Base-by-base conservation (phyloP, 2,797 vertebrate species). In the Micrastur ruficollis region DNA sequence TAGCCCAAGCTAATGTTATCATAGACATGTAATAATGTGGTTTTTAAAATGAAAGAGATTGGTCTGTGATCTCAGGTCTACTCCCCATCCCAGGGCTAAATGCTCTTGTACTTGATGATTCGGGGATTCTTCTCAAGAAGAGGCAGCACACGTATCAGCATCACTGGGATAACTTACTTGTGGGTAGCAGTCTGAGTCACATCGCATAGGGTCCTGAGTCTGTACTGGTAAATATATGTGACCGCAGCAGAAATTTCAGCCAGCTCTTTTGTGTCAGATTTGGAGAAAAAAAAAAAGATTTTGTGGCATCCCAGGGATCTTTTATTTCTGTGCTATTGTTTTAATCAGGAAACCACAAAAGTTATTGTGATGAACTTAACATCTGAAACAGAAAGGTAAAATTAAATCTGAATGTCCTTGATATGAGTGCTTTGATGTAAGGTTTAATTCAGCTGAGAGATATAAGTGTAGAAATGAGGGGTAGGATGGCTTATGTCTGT, bases 401-500 rank as follows among this genome's bases (percentile, higher is more conserved):
- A 88, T 89, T 50, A 78, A 93, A 78, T 50, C 61, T 72, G 72
- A 83, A 66, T 38, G 12, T 63, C 58, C 26, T 90, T 73, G 42
- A 56, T 44, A 58, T 4, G 15, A 86, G 23, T 12, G 8, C 72
- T 97, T 93, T 88, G 84, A 91, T 87, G 74, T 72, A 71, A 87
- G 76, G 78, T 86, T 95, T 75, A 76, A 58, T 74, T 94, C 89
- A 95, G 90, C 70, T 80, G 86, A 80, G 90, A 92, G 92, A 90
- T 62, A 50, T 18, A 81, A 95, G 84, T 47, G 58, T 46, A 68
- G 63, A 68, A 79, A 91, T 19, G 18, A 86, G 66, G 38, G 82
- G 96, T 87, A 90, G 93, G 74, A 93, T 89, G 95, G 96, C 81
- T 97, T 95, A 70, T 87, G 68, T 91, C 91, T 98, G 96, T 97